Percentiles rank a stretch among this genome's conserved stretches.
Evolutionary conservation across 2,888 invertebrate genomes (phyloP).

Genomic region (Mesorhabditis sp.): DNA sequence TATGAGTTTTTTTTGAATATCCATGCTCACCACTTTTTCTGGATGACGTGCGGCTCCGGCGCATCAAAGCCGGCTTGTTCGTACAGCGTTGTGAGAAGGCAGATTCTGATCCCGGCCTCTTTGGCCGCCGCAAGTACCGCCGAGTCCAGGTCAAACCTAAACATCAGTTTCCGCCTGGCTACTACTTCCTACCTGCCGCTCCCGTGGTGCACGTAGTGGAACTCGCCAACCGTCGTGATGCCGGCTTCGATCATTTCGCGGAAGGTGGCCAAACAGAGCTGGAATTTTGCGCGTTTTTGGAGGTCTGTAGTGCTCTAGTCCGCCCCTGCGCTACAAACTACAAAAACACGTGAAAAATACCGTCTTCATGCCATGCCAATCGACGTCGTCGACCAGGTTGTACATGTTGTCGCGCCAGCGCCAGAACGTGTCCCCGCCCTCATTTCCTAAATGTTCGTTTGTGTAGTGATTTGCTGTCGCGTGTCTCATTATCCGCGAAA

Average conservation of each 20-base stretch:
- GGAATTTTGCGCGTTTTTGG: slow-evolving; percentile 11
- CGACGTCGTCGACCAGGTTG: slow-evolving; percentile 42
- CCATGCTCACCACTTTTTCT: slow-evolving; percentile 17
- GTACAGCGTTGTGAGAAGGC: slow-evolving; percentile 46
- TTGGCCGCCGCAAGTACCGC: slow-evolving; percentile 50
- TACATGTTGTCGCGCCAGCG: slow-evolving; percentile 57
- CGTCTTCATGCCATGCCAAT: slow-evolving; percentile 42
- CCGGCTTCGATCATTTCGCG: slow-evolving; percentile 53
- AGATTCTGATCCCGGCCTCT: slow-evolving; percentile 49
- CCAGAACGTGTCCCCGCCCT: slow-evolving; percentile 50
- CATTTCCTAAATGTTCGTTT: background rate
- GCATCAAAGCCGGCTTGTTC: slow-evolving; percentile 46
- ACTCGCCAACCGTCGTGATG: slow-evolving; percentile 56
- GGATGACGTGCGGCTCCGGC: slow-evolving; percentile 35
- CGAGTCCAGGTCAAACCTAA: slow-evolving; percentile 45
- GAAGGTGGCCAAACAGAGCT: slow-evolving; percentile 50
- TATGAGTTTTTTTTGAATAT: no score
- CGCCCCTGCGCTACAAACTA: background rate
- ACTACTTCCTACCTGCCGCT: slow-evolving; percentile 19
- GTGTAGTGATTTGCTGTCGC: no score
- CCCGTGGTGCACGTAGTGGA: slow-evolving; percentile 57
- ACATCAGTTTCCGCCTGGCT: background rate
- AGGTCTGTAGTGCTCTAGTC: background rate
- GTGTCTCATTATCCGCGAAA: no score
- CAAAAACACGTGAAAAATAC: slow-evolving; percentile 17